phyloP scores from a whole-genome alignment of 2,113 vertebrate genomes.

The Geothlypis trichas region DNA sequence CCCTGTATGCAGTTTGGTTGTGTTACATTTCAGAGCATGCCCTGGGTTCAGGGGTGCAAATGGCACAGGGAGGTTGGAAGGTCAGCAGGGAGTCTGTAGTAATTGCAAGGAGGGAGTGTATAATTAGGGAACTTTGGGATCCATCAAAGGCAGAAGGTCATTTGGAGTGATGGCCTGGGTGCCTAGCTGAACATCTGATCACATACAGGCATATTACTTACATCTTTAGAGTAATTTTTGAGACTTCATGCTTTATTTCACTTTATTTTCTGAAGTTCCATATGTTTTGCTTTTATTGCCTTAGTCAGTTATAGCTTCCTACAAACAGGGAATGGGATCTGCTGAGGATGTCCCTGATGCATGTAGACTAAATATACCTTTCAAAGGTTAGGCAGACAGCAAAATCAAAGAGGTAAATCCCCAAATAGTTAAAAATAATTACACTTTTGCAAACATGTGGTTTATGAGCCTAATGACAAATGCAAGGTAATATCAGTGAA shows the following conservation, averaged over 20 bases:
- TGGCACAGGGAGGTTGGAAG: constrained; percentile 36
- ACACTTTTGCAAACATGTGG: not conserved
- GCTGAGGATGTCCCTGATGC: not conserved
- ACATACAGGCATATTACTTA: not conserved
- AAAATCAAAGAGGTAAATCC: not conserved
- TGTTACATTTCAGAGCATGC: constrained; percentile 23
- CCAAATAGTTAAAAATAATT: not conserved
- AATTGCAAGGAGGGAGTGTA: constrained; percentile 21
- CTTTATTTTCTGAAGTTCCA: not conserved
- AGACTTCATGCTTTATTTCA: not conserved
- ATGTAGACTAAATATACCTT: not conserved
- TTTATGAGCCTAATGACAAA: not conserved
- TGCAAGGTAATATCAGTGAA: not conserved
- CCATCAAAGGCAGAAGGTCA: constrained; percentile 34
- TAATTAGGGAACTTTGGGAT: constrained; percentile 42
- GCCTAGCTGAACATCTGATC: constrained; percentile 17
- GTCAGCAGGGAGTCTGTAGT: constrained; percentile 34
- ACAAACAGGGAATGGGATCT: not conserved
- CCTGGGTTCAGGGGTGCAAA: constrained; percentile 33
- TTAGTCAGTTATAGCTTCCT: not conserved
- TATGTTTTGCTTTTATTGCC: not conserved
- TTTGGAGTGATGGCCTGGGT: constrained; percentile 7
- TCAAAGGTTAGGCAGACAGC: not conserved
- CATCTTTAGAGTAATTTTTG: not conserved
- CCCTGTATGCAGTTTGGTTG: constrained; percentile 25